Percentiles rank a stretch among this genome's conserved stretches.
phyloP scores from a whole-genome alignment of 2,888 invertebrate species.

The Apamea sordens region DNA sequence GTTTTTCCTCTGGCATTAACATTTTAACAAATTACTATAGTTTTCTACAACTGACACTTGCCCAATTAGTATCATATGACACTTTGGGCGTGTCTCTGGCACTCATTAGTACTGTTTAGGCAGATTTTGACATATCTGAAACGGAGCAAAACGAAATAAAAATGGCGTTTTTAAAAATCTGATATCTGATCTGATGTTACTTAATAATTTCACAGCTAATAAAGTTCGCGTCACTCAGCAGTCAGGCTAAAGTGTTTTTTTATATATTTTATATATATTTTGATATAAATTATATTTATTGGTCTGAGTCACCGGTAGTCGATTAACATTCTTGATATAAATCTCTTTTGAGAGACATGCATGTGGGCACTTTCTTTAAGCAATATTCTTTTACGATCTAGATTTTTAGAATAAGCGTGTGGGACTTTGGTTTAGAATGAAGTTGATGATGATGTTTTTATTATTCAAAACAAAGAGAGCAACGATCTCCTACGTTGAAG shows the following conservation, averaged over 20 bases:
- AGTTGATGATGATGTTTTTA: not conserved
- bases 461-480: not conserved
- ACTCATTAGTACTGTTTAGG: slow-evolving; percentile 9
- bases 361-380: slow-evolving; percentile 14
- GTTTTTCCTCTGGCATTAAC: too few species aligned
- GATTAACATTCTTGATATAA: slow-evolving; percentile 44
- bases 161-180: not conserved
- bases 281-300: slow-evolving; percentile 29
- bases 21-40: slow-evolving; percentile 14
- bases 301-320: slow-evolving; percentile 33
- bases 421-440: not conserved
- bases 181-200: not conserved
- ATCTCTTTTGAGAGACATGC: slow-evolving; percentile 36
- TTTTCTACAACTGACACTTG: slow-evolving; percentile 3
- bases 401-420: not conserved
- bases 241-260: slow-evolving; percentile 24
- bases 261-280: slow-evolving; percentile 3
- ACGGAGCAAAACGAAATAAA: slow-evolving; percentile 7
- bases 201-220: slow-evolving; percentile 31
- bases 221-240: slow-evolving; percentile 35
- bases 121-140: slow-evolving; percentile 14
- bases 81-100: slow-evolving; percentile 9
- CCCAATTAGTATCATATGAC: slow-evolving; percentile 20
- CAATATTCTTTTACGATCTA: slow-evolving; percentile 10
- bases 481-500: not conserved